Evolutionary conservation across 2,888 invertebrate genomes (phyloP), one percentile per base, ranked within the genome.

Genomic region (Lepidocyrtinus sp.): DNA sequence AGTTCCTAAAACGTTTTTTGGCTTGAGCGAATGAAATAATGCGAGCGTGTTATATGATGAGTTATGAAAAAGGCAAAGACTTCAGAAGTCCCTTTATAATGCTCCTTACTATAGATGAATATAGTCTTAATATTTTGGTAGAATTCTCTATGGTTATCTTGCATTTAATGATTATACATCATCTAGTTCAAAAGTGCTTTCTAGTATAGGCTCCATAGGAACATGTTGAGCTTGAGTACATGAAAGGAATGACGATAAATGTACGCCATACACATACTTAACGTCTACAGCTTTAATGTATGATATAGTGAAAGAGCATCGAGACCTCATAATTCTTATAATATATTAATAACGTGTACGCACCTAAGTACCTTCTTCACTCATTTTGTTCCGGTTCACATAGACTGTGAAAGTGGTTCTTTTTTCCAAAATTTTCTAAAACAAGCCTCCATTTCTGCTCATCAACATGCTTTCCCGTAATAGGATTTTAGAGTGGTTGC

Each of bases 401-500:
- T 55, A 17, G 59, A 27, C n/a, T 27, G 36, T 19, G 26, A 61
- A 61, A 5, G 26, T 70, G 50, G 59, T 26, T n/a, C n/a, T n/a
- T n/a, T n/a, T 63, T 63, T 63, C 2, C 7, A 25, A 63, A 63
- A 63, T 46, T 63, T 5, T 62, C 21, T 36, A 72, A 72, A 22
- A 62, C 63, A 63, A 17, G 22, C 46, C 46, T 72, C 63, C 63
- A 5, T 71, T 71, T 65, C 59, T 76, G 22, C 24, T 12, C 17
- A 19, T 71, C 64, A 45, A 26, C 24, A 21, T 72, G 55, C 24
- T 70, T 21, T 72, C 55, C 36, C n/a, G 22, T 72, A 72, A 77
- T 77, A 72, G 77, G 77, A 77, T 77, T 77, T 72, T 77, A 46
- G 27, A 26, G 67, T 65, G 65, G 71, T 77, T 71, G 64, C 71